Percentiles rank a stretch among this genome's conserved stretches.
Conservation (phyloP, 2,113 vertebrate species). For the Hemiprocne comata region DNA sequence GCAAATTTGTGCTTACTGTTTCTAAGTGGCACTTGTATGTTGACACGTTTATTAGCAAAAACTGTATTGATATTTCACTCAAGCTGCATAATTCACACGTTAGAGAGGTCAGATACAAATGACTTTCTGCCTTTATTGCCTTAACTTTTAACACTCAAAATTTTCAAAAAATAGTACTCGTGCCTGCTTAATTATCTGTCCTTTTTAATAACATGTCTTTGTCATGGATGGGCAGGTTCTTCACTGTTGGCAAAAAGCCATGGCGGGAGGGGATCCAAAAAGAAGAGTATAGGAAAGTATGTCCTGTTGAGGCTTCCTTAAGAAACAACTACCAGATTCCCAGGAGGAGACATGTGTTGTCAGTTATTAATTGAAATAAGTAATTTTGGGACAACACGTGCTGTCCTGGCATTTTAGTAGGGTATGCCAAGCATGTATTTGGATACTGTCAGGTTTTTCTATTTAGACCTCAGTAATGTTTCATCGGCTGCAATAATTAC, state of each 20-base stretch:
- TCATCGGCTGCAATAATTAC: background rate
- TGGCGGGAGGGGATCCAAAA: background rate
- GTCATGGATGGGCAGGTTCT: background rate
- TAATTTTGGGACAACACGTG: no score
- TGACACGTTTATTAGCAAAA: background rate
- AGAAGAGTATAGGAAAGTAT: background rate
- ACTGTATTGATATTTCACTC: background rate
- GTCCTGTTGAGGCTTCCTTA: background rate
- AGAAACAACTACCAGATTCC: background rate
- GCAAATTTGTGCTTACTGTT: background rate
- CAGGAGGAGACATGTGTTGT: no score
- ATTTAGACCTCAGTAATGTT: background rate
- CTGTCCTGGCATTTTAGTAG: background rate
- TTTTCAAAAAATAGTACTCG: background rate
- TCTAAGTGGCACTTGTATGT: background rate
- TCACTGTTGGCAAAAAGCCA: background rate
- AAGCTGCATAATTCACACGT: background rate
- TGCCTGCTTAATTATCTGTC: background rate
- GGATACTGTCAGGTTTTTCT: background rate
- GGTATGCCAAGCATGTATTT: background rate
- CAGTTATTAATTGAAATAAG: no score
- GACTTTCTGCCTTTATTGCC: background rate
- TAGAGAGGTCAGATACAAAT: conserved; percentile 1
- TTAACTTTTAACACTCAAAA: background rate
- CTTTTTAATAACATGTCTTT: background rate